These are phyloP conservation scores for Megaceryle alcyon DNA, from an alignment of 2,797 vertebrate genomes.

Conservation along the genomic window DNA sequence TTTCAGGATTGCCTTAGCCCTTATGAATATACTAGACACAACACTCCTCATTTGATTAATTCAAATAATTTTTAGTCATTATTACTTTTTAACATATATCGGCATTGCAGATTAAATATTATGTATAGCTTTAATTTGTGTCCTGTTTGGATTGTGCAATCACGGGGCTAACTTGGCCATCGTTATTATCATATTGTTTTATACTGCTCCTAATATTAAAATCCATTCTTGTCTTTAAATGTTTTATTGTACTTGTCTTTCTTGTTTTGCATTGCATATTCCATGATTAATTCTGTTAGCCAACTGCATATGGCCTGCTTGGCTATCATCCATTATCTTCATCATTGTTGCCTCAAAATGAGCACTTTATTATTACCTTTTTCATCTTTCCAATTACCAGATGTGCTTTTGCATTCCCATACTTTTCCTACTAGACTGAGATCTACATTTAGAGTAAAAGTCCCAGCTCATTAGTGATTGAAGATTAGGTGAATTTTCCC, in stretches of 20 bases:
- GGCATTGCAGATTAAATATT: conserved; percentile 74
- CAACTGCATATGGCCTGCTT: conserved; percentile 76
- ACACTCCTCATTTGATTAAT: conserved; percentile 59
- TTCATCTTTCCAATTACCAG: conserved; percentile 78
- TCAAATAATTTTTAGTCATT: conserved; percentile 74
- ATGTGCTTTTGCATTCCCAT: conserved; percentile 66
- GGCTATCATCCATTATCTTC: conserved; percentile 76
- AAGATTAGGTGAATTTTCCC: conserved; percentile 45
- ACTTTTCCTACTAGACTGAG: conserved; percentile 44
- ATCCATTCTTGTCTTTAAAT: conserved; percentile 72
- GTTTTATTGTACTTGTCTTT: conserved; percentile 69
- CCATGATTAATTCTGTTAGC: conserved; percentile 75
- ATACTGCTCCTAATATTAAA: conserved; percentile 77
- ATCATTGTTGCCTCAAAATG: conserved; percentile 69
- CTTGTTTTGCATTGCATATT: conserved; percentile 54
- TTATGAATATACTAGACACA: conserved; percentile 46
- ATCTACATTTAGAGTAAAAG: conserved; percentile 46
- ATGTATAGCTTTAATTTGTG: conserved; percentile 78
- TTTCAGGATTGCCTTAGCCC: conserved; percentile 30
- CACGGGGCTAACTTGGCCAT: conserved; percentile 62
- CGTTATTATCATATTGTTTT: conserved; percentile 74
- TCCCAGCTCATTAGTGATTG: conserved; percentile 45
- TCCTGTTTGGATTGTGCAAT: conserved; percentile 70
- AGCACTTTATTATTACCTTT: conserved; percentile 75
- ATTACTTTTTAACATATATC: conserved; percentile 68